Percentiles rank a stretch among this genome's conserved stretches.
These are phyloP conservation scores for Theonella swinhoei DNA, from an alignment of 37 sponge, comb jelly and placozoan genomes.

Conservation along the genomic window DNA sequence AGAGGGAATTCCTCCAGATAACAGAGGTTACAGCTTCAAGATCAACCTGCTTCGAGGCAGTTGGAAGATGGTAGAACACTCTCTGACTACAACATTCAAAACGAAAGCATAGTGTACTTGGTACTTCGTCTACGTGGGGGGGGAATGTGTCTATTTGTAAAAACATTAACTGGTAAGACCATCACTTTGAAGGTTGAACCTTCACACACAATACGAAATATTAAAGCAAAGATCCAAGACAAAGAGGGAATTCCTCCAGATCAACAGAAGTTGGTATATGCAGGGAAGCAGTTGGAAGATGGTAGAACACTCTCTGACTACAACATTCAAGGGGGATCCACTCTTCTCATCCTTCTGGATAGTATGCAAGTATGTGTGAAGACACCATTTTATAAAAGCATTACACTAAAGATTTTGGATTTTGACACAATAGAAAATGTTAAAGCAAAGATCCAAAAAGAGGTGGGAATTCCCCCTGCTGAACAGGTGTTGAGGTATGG, in stretches of 20 bases:
- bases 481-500: constrained; percentile 82
- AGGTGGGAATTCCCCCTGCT: constrained; percentile 98
- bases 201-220: constrained; percentile 50
- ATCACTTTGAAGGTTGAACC: constrained; percentile 85
- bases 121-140: neutral
- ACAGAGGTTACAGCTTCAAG: constrained; percentile 97
- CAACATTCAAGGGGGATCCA: constrained; percentile 86
- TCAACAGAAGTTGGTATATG: constrained; percentile 84
- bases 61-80: constrained; percentile 11
- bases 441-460: constrained; percentile 98
- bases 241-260: constrained; percentile 88
- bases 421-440: constrained; percentile 96
- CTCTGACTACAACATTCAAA: neutral
- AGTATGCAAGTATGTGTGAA: too few relatives aligned
- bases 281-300: constrained; percentile 88
- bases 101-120: neutral
- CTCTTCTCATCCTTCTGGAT: constrained; percentile 62
- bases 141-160: constrained; percentile 63
- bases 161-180: constrained; percentile 82
- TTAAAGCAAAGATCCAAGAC: constrained; percentile 71
- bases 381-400: constrained; percentile 76
- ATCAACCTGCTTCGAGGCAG: constrained; percentile 97
- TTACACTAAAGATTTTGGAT: constrained; percentile 96
- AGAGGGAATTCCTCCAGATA: constrained; percentile 98
- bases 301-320: constrained; percentile 82